Percentiles rank a stretch among this genome's conserved stretches.
phyloP scores from a whole-genome alignment of 2,797 vertebrate species.

The Pitangus sulphuratus region DNA sequence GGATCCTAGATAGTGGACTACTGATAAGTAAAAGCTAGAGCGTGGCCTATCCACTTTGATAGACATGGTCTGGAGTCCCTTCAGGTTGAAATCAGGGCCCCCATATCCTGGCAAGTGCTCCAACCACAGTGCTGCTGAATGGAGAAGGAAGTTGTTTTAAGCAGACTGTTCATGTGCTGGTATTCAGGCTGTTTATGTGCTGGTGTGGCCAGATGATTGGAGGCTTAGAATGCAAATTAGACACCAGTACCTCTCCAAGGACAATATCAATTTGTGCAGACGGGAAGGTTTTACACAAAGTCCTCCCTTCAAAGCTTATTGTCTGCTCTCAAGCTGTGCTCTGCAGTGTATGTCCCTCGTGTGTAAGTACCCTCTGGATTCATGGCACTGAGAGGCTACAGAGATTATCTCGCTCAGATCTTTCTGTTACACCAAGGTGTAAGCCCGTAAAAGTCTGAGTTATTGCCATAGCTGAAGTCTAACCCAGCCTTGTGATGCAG shows the following conservation, averaged over 20 bases:
- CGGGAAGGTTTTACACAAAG: background rate
- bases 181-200: background rate
- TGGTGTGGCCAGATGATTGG: background rate
- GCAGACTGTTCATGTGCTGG: background rate
- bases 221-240: background rate
- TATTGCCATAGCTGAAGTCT: background rate
- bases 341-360: background rate
- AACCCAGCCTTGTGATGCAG: background rate
- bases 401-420: accelerated
- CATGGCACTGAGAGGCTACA: accelerated
- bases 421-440: background rate
- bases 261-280: background rate
- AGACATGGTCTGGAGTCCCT: background rate
- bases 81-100: background rate
- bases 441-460: too few species aligned
- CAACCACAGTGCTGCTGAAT: background rate
- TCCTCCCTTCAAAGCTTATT: background rate
- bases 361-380: background rate
- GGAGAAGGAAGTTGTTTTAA: background rate
- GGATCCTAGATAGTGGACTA: background rate
- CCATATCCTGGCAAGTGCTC: background rate
- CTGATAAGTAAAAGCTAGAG: background rate
- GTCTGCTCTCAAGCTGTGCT: background rate
- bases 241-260: background rate
- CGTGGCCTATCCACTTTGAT: accelerated